phyloP scores from a whole-genome alignment of 2,888 invertebrate species.

The Thelaira solivaga region DNA sequence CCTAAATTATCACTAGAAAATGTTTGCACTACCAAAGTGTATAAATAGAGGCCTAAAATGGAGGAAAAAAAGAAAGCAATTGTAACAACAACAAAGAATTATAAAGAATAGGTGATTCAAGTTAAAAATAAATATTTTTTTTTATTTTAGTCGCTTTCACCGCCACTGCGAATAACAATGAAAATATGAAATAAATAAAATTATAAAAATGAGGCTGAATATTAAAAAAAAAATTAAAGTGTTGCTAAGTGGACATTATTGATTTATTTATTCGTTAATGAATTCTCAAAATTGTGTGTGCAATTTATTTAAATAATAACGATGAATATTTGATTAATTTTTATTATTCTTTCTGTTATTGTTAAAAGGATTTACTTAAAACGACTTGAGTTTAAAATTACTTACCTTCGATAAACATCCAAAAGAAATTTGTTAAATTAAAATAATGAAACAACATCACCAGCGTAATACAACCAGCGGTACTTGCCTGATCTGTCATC shows the following conservation, averaged over 20 bases:
- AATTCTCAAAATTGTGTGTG: too few species aligned
- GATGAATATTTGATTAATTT: too few species aligned
- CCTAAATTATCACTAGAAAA: slow-evolving; percentile 91
- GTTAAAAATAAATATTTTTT: not conserved
- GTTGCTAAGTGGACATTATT: too few species aligned
- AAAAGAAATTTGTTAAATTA: slow-evolving; percentile 96
- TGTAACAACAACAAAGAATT: slow-evolving; percentile 10
- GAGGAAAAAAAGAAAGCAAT: not conserved
- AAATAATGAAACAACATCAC: slow-evolving; percentile 92
- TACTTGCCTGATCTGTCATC: slow-evolving; percentile 79
- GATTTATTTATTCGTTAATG: too few species aligned
- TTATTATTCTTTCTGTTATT: too few species aligned
- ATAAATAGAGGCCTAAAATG: slow-evolving; percentile 87
- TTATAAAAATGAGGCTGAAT: too few species aligned
- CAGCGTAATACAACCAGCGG: slow-evolving; percentile 81
- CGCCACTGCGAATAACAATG: too few species aligned
- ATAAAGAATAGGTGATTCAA: not conserved
- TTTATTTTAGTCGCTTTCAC: too few species aligned
- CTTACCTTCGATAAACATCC: slow-evolving; percentile 98
- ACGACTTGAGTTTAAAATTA: not conserved
- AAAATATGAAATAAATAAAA: too few species aligned
- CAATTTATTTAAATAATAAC: too few species aligned
- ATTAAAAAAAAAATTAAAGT: too few species aligned
- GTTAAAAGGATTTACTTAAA: not conserved
- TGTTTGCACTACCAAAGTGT: slow-evolving; percentile 91